These are phyloP conservation scores for Numida meleagris DNA, from an alignment of 2,113 vertebrate species.

Conservation along the genomic window DNA sequence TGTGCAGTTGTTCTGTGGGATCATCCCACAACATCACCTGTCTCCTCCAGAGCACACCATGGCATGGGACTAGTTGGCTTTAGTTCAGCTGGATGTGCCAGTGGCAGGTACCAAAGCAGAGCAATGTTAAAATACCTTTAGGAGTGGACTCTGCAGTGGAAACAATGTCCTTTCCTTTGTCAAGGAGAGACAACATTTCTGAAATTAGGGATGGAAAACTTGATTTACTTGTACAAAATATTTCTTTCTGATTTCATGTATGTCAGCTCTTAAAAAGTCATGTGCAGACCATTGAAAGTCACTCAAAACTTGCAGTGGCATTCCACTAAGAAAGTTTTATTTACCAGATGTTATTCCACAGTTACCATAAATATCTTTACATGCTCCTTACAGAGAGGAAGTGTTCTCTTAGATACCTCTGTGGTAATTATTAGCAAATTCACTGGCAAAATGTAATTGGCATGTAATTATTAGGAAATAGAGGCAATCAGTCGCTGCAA, in stretches of 20 bases:
- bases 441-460: conserved; percentile 41
- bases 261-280: neutral
- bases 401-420: neutral
- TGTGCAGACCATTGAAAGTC: neutral
- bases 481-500: neutral
- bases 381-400: neutral
- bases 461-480: conserved; percentile 18
- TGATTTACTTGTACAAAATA: neutral
- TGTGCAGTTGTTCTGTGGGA: neutral
- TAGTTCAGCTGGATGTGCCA: neutral
- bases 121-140: neutral
- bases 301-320: neutral
- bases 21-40: neutral
- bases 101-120: neutral
- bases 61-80: neutral
- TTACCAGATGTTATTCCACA: neutral
- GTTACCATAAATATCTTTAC: neutral
- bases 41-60: neutral
- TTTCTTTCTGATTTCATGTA: neutral
- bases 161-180: neutral
- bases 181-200: neutral
- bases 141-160: neutral
- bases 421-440: conserved; percentile 42
- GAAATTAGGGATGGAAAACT: neutral
- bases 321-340: neutral